Percentiles rank a stretch among this genome's conserved stretches.
Conservation (phyloP, 2,113 vertebrate species). For the Boulengeromyrus knoepffleri region DNA sequence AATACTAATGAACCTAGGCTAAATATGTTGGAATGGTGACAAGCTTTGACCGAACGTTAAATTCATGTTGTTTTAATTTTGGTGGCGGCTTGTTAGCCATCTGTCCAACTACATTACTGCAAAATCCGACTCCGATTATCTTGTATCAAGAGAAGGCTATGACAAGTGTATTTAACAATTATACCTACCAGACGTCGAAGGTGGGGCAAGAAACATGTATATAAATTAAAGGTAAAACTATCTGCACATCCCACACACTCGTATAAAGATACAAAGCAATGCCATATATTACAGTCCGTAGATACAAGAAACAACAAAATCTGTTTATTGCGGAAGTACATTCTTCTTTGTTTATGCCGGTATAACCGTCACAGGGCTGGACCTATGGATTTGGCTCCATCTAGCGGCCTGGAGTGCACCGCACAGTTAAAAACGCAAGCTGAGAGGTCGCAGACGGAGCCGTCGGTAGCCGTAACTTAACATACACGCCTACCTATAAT, state of each 20-base stretch:
- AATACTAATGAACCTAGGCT: background rate
- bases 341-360: background rate
- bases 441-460: background rate
- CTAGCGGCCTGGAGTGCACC: background rate
- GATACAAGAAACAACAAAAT: background rate
- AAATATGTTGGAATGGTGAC: background rate
- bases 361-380: background rate
- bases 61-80: background rate
- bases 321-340: background rate
- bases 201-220: background rate
- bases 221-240: background rate
- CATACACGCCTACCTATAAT: background rate
- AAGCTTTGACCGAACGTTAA: background rate
- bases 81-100: background rate
- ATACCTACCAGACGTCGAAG: background rate
- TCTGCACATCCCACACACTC: background rate
- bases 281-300: background rate
- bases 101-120: background rate
- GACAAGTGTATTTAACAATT: background rate
- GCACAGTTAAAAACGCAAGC: background rate
- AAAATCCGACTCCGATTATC: background rate
- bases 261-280: background rate
- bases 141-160: background rate
- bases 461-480: background rate
- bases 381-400: background rate